Conservation (phyloP, 2,888 invertebrate species). For the Mimumesa dahlbomi region DNA sequence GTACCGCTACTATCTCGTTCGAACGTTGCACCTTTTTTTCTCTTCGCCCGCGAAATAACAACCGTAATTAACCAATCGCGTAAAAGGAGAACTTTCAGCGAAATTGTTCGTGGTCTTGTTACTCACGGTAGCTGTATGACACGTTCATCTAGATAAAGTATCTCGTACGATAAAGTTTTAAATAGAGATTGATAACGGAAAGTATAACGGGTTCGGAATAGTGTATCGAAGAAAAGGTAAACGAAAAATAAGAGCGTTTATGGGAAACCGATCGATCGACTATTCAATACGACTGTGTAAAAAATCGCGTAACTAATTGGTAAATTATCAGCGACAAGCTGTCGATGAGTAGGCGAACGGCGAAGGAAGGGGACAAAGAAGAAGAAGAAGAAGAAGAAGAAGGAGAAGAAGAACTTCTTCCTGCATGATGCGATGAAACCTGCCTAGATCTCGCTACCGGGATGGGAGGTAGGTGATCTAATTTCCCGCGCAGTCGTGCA, state of each 20-base stretch:
- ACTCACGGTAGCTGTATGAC: too few relatives aligned
- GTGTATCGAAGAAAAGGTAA: conserved; percentile 6
- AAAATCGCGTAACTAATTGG: conserved; percentile 50
- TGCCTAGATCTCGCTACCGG: conserved; percentile 74
- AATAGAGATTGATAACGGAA: conserved; percentile 42
- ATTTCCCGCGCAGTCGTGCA: conserved; percentile 80
- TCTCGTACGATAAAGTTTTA: too few relatives aligned
- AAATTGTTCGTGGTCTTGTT: too few relatives aligned
- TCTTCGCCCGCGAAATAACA: too few relatives aligned
- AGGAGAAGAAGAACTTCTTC: conserved; percentile 55
- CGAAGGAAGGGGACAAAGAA: conserved; percentile 19
- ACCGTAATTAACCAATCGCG: too few relatives aligned
- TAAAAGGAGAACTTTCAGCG: too few relatives aligned
- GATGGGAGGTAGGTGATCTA: conserved; percentile 78
- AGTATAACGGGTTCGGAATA: conserved; percentile 38
- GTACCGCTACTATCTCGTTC: too few relatives aligned
- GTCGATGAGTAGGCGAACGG: conserved; percentile 39
- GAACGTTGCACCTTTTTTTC: too few relatives aligned
- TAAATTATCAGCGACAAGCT: conserved; percentile 61
- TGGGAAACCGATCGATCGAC: too few relatives aligned
- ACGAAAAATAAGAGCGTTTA: too few relatives aligned
- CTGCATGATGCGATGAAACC: conserved; percentile 66
- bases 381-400: conserved; percentile 29
- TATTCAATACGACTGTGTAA: conserved; percentile 5
- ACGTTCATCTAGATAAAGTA: too few relatives aligned